Evolutionary conservation across 2,113 vertebrate genomes (phyloP), one percentile per base, ranked within the genome.

Genomic region (Microcebus jonahi): DNA sequence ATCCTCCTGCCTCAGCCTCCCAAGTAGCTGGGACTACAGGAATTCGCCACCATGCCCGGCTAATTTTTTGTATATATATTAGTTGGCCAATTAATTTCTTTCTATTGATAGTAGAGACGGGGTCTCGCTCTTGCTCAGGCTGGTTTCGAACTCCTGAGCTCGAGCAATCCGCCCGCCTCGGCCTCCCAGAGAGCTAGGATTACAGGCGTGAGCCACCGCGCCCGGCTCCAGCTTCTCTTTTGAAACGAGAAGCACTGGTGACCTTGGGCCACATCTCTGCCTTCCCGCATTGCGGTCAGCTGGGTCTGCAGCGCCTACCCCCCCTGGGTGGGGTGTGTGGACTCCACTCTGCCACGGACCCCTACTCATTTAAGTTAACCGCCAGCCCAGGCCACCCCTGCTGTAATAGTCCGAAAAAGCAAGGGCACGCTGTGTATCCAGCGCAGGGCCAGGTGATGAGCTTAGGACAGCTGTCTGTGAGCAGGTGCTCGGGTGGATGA

Each of bases 291-390:
- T 0, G 8, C 1, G 0, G 17, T 65, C 11, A 0, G 39, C 36
- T 2, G 1, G 21, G 39, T 67, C 48, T 14, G 29, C 31, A 6
- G 18, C 25, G 1, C 4, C 8, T 2, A 1, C 12, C 59, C 9
- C 27, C n/a, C 63, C 34, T 2, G 1, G 25, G 9, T 8, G 70
- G 53, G 17, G 20, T 15, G 5, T 27, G 23, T 8, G 9, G 88
- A 20, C 34, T 50, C 55, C 42, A 8, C 59, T 50, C 57, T 29
- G 67, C 59, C 45, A 6, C 17, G 0, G 0, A 39, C 48, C 18
- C 18, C 17, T 48, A 31, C 21, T 29, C 45, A 3, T 29, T 27
- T 34, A 12, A 8, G 57, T 68, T 59, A 57, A 14, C 87, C 50
- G 59, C 57, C 73, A 39, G 70, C 45, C 50, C 39, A 70, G 31